Percentiles rank a stretch among this genome's conserved stretches.
Evolutionary conservation across 2,888 invertebrate species (phyloP).

Genomic region (Xylota segnis): DNA sequence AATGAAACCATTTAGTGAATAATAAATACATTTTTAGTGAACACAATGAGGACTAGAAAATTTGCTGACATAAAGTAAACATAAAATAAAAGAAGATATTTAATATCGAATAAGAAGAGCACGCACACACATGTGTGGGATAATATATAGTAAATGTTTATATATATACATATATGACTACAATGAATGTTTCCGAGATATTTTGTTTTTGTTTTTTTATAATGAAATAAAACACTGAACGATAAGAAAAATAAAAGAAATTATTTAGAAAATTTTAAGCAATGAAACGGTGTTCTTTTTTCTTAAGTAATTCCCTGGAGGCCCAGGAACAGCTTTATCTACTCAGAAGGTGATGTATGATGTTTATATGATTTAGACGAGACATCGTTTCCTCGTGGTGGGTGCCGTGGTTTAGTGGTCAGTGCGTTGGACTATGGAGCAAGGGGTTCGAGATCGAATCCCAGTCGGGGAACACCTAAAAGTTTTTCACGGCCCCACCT

Average conservation of each 20-base stretch:
- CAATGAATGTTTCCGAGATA: conserved; percentile 67
- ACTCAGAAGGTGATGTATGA: too few species aligned
- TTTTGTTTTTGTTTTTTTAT: conserved; percentile 70
- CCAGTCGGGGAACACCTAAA: too few species aligned
- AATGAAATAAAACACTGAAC: conserved; percentile 69
- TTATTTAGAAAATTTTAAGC: conserved; percentile 69
- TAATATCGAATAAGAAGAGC: conserved; percentile 63
- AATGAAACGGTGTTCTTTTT: background rate
- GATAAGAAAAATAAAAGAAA: conserved; percentile 63
- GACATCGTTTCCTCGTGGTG: too few species aligned
- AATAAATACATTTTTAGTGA: conserved; percentile 20
- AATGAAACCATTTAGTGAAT: conserved; percentile 30
- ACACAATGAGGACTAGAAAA: conserved; percentile 36
- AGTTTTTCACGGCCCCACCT: too few species aligned
- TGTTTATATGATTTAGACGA: too few species aligned
- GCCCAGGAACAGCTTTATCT: too few species aligned
- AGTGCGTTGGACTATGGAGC: too few species aligned
- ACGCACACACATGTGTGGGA: conserved; percentile 42
- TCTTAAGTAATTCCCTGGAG: background rate
- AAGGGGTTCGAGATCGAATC: too few species aligned
- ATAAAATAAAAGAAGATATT: conserved; percentile 57
- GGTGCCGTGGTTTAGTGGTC: too few species aligned
- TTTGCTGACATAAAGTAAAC: conserved; percentile 58
- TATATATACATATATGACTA: conserved; percentile 59
- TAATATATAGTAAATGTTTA: conserved; percentile 69